These are phyloP conservation scores for Felis catus DNA, from an alignment of 2,113 vertebrate species.

Conservation along the genomic window DNA sequence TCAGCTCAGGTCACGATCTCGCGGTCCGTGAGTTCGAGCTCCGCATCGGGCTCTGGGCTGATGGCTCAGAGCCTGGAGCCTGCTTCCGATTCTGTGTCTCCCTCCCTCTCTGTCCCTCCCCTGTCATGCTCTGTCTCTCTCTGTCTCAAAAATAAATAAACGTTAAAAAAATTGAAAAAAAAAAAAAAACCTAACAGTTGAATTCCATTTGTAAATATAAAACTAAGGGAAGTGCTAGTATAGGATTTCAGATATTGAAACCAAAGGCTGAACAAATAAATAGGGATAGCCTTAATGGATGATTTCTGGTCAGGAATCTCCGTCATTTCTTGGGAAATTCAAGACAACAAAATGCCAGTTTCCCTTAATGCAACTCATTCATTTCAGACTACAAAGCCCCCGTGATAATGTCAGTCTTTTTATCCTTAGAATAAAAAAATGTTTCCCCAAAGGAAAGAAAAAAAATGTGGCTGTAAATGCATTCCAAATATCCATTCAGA, in stretches of 20 bases:
- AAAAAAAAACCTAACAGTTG: neutral
- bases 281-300: neutral
- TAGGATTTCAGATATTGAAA: neutral
- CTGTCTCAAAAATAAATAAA: too few relatives aligned
- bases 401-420: neutral
- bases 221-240: slow-evolving; percentile 43
- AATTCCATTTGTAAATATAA: slow-evolving; percentile 59
- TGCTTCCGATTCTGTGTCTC: too few relatives aligned
- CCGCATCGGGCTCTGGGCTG: too few relatives aligned
- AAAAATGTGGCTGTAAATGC: neutral
- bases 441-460: neutral
- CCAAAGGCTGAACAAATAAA: slow-evolving; percentile 49
- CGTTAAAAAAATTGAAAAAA: too few relatives aligned
- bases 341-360: neutral
- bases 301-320: neutral
- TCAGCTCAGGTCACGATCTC: too few relatives aligned
- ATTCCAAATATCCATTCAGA: slow-evolving; percentile 64
- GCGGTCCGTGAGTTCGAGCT: too few relatives aligned
- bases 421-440: neutral
- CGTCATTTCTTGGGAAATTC: slow-evolving; percentile 53
- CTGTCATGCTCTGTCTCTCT: too few relatives aligned
- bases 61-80: too few relatives aligned
- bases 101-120: too few relatives aligned
- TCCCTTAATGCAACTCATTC: slow-evolving; percentile 56
- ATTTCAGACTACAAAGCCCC: neutral